Evolutionary conservation across 2,797 vertebrate species (phyloP).

Genomic region (Oreortyx pictus): DNA sequence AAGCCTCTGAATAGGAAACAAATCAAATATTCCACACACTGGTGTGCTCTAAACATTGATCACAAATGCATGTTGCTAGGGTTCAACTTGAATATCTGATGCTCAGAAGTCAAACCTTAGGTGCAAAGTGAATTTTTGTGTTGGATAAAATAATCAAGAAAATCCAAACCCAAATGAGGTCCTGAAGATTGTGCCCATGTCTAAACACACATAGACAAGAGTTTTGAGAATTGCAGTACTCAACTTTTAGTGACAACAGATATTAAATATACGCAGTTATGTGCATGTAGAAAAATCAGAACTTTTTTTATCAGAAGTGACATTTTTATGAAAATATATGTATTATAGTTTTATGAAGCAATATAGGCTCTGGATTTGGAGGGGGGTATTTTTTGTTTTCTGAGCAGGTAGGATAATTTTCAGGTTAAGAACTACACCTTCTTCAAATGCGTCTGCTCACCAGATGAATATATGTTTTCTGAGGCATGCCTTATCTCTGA

Average conservation of each 20-base stretch:
- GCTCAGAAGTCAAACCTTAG: neutral
- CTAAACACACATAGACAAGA: neutral
- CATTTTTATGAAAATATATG: neutral
- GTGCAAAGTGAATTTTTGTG: neutral
- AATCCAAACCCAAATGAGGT: neutral
- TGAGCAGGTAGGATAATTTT: neutral
- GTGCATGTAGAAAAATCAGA: neutral
- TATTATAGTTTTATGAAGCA: neutral
- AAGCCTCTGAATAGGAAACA: neutral
- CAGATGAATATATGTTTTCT: neutral
- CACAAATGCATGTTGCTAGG: neutral
- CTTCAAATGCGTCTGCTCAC: neutral
- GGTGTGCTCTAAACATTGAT: neutral
- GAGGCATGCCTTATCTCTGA: neutral
- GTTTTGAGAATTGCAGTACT: neutral
- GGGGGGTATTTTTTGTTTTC: neutral
- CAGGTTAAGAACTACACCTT: neutral
- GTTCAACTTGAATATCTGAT: neutral
- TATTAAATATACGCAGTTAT: neutral
- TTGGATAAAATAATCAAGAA: neutral
- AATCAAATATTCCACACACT: neutral
- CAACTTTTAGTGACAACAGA: neutral
- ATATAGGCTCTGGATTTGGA: neutral
- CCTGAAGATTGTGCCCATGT: neutral
- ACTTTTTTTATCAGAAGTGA: neutral